Evolutionary conservation across 2,113 vertebrate genomes (phyloP).

Genomic region (Pelecanoides urinatrix): DNA sequence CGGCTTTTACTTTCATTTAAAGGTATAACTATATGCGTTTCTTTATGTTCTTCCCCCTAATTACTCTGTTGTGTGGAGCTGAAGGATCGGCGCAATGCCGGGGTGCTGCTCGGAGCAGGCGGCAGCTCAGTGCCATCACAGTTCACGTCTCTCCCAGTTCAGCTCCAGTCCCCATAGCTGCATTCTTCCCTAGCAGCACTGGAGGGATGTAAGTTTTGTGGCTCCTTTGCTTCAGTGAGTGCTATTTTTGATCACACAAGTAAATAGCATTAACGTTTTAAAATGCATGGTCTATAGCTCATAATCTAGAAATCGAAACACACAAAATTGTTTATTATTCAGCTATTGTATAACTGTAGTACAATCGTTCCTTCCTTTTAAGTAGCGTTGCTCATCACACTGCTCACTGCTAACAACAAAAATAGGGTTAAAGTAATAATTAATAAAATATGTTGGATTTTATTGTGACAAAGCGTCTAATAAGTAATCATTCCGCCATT

Average conservation of each 20-base stretch:
- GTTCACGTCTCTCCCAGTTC: neutral
- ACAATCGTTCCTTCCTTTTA: neutral
- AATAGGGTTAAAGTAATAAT: neutral
- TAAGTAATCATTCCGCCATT: neutral
- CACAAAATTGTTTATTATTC: neutral
- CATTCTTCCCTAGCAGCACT: neutral
- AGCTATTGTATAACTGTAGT: fast-evolving
- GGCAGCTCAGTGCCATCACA: neutral
- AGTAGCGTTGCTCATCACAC: neutral
- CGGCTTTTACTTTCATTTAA: neutral
- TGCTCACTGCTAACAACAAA: neutral
- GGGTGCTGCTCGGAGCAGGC: neutral
- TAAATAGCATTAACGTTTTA: neutral
- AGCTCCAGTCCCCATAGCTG: neutral
- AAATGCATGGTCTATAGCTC: neutral
- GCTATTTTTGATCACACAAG: neutral
- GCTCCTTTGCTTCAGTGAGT: neutral
- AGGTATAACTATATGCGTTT: neutral
- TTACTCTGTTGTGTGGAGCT: neutral
- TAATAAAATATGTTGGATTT: neutral
- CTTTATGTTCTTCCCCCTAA: neutral
- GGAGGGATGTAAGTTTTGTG: neutral
- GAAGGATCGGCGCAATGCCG: neutral
- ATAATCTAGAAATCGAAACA: neutral
- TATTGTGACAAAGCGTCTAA: neutral